Conservation (phyloP, 2,797 vertebrate species). For the Enteromius trimaculatus region DNA sequence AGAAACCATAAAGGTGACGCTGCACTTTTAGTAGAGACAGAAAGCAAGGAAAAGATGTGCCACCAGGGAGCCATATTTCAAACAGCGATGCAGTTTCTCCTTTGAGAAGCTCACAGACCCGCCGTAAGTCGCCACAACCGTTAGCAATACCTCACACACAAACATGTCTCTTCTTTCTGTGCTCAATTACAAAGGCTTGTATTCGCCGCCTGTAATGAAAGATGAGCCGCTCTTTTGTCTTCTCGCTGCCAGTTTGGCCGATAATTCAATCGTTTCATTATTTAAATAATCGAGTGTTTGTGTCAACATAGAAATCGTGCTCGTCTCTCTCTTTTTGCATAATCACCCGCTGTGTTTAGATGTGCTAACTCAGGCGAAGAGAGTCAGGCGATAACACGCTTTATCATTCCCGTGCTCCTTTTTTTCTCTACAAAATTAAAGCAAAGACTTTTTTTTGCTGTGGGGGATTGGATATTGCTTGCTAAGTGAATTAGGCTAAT, state of each 20-base stretch:
- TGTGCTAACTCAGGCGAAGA: conserved; percentile 45
- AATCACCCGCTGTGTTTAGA: conserved; percentile 58
- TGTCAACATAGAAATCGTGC: conserved; percentile 65
- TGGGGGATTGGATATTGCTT: conserved; percentile 2
- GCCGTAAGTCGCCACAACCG: conserved; percentile 58
- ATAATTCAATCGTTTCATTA: conserved; percentile 69
- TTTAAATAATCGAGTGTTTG: conserved; percentile 71
- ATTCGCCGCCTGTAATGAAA: conserved; percentile 61
- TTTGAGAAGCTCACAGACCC: conserved; percentile 63
- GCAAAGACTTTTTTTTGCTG: neutral
- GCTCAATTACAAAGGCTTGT: conserved; percentile 45
- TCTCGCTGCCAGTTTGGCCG: conserved; percentile 56
- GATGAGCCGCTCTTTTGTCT: conserved; percentile 66
- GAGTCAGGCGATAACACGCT: conserved; percentile 31
- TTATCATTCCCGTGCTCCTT: conserved; percentile 28
- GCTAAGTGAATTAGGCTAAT: conserved; percentile 42
- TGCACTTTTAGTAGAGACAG: conserved; percentile 78
- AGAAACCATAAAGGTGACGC: conserved; percentile 77
- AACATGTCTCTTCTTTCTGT: conserved; percentile 47
- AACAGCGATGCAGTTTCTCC: conserved; percentile 73
- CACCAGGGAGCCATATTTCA: conserved; percentile 78
- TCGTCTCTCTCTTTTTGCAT: conserved; percentile 54
- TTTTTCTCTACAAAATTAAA: conserved; percentile 3
- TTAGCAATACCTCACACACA: conserved; percentile 61
- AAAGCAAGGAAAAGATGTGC: conserved; percentile 70